Evolutionary conservation across 2,113 vertebrate genomes (phyloP), one percentile per base, ranked within the genome.

Genomic region (Trichomycterus rosablanca): DNA sequence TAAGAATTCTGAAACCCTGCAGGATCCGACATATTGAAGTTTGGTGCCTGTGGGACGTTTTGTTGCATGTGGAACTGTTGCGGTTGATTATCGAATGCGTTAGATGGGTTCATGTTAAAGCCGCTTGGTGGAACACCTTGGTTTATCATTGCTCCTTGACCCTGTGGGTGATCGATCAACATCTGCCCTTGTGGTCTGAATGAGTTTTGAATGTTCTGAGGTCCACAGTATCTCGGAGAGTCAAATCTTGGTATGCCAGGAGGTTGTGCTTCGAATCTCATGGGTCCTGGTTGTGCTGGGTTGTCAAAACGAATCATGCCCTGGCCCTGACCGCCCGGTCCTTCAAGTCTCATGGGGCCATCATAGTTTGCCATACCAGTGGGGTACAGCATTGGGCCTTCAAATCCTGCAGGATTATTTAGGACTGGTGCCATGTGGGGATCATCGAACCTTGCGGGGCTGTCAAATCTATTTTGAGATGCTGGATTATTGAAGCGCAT

Each of bases 181-280:
- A 90, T 52, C 0, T 77, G 81, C 1, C 57, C 82, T 67, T 84
- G 78, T 48, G 86, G 76, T 80, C 93, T 12, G 80, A 86, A 48
- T 70, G 88, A 74, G 63, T 86, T 77, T 89, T 79, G 46, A 15
- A 83, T 35, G 68, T 76, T 79, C 59, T 70, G 78, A 24, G 84
- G 79, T 3, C 74, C 62, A 0, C 65, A 42, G 74, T 88, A 82
- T 80, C 90, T 5, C 80, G 77, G 45, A 84, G 87, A 85, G 9
- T 97, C 91, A 63, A 88, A 87, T 54, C 82, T 82, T 0, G 86
- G 79, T 7, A 87, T 89, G 3, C 68, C 77, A 32, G 81, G 75
- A 0, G 83, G 80, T 5, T 89, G 84, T 40, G 84, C 77, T 58
- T 97, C 92, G 70, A 91, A 94, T 66, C 91, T 86, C 76, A 90